Base-by-base conservation (phyloP, 1,140 invertebrate genomes). In the Thaumetopoea pityocampa region DNA sequence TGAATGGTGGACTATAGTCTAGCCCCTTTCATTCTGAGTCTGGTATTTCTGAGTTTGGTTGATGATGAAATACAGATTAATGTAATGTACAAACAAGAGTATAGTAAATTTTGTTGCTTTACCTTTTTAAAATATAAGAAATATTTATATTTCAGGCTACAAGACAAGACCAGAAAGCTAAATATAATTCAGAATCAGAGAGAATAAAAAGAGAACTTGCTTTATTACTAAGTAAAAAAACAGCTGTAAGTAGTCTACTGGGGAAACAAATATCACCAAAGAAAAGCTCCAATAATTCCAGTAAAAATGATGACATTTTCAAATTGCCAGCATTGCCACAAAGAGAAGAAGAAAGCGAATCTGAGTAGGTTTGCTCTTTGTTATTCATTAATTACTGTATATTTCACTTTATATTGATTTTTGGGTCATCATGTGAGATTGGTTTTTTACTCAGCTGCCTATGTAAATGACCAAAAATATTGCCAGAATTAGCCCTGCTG, bases 101-200 rank as follows among this genome's bases (percentile, higher is more conserved):
- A n/a, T n/a, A n/a, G n/a, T n/a, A n/a, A n/a, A n/a, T n/a, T n/a
- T n/a, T n/a, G n/a, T n/a, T n/a, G n/a, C n/a, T 40, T 30, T 20
- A 30, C 10, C 6, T 30, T 10, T 9, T 10, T 26, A 33, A 33
- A 37, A n/a, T n/a, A n/a, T n/a, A n/a, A n/a, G n/a, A n/a, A n/a
- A 28, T 33, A 5, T 36, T 10, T 34, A 16, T 11, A 34, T 84
- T 87, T 51, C 64, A 96, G 94, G 90, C 90, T 45, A 90, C 89
- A 48, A 86, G 96, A 51, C 91, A 93, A 84, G 90, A 92, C 65
- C 88, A 89, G 61, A 94, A 94, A 74, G 88, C 88, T 48, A 90
- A 92, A 67, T 91, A 93, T 18, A 87, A 88, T 47, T 91, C 90
- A 51, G 91, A 92, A 56, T 91, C 91, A 36, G 87, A 90, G 50